These are phyloP conservation scores for Synergus umbraculus DNA, from an alignment of 2,888 invertebrate genomes.

Conservation along the genomic window DNA sequence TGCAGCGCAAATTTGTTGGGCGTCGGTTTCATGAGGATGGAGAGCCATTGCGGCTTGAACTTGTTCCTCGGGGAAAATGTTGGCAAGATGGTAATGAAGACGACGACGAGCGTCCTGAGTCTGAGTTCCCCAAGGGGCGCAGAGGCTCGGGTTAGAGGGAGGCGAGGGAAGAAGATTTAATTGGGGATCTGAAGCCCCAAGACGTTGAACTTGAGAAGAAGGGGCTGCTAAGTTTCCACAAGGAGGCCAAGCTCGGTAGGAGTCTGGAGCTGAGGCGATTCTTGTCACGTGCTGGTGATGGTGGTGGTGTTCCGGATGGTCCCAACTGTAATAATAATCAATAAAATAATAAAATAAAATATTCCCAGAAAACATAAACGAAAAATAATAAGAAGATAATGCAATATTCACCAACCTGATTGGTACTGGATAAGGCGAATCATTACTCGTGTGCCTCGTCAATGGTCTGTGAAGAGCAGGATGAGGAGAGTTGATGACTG, in stretches of 20 bases:
- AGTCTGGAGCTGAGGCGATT: conserved; percentile 87
- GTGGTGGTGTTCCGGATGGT: conserved; percentile 60
- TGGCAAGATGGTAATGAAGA: conserved; percentile 92
- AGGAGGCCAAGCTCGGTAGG: conserved; percentile 79
- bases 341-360: too few relatives aligned
- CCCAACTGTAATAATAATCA: conserved; percentile 64
- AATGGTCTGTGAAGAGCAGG: conserved; percentile 67
- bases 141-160: conserved; percentile 78
- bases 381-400: not conserved
- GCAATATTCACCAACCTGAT: conserved; percentile 60
- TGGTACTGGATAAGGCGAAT: conserved; percentile 65
- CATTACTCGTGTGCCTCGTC: conserved; percentile 70
- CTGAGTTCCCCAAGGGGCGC: conserved; percentile 62
- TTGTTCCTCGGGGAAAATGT: conserved; percentile 93
- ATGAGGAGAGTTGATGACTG: conserved; percentile 62
- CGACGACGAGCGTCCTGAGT: conserved; percentile 85
- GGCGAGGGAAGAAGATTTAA: conserved; percentile 79
- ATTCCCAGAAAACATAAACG: too few relatives aligned
- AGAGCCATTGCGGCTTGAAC: conserved; percentile 93
- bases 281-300: conserved; percentile 83
- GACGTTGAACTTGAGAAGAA: conserved; percentile 65
- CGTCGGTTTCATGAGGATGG: conserved; percentile 93
- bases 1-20: conserved; percentile 92
- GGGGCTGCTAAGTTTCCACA: conserved; percentile 68
- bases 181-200: conserved; percentile 82